Base-by-base conservation (phyloP, 2,113 vertebrate species). In the Neoarius graeffei region DNA sequence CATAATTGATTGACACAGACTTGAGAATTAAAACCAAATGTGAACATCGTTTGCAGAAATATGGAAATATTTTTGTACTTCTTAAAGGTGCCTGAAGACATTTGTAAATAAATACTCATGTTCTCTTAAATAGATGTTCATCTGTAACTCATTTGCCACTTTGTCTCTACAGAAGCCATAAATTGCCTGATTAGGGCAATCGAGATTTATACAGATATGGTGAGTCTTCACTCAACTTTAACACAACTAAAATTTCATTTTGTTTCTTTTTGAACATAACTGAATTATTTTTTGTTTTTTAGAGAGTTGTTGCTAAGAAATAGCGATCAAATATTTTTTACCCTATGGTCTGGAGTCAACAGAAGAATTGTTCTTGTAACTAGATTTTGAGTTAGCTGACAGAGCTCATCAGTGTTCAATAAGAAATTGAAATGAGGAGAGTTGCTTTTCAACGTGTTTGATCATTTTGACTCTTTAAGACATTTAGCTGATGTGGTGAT, bases 201-300 rank as follows among this genome's bases (percentile, higher is more conserved):
- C 23, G 97, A 99, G 93, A 99, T 99, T 87, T 99, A 99, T 92
- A 99, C 97, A 0, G 97, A 99, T 87, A 98, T 98, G 97, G 97
- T 98, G 96, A 90, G 52, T 91, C 50, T 64, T 3, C 1, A 30
- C 8, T 66, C 71, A 35, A 85, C 56, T 59, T 1, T 35, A 77
- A 64, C 4, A 10, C 11, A 77, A 19, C 59, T 19, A 5, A 57
- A 57, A 30, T 35, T 23, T 85, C 62, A 64, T 19, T 69, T 69
- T 52, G 25, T 17, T 69, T 73, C 52, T n/a, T 23, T 82, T 48
- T 82, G 1, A 82, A 35, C 35, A 25, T 23, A 62, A 17, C 59
- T 48, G 20, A 82, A 79, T 52, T 50, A 2, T 59, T 4, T 30
- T n/a, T 7, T 74, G 19, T 7, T 71, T 7, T 71, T 71, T 6